Percentiles rank a stretch among this genome's conserved stretches.
Evolutionary conservation across 2,888 invertebrate genomes (phyloP).

Genomic region (Heliconius charithonia): DNA sequence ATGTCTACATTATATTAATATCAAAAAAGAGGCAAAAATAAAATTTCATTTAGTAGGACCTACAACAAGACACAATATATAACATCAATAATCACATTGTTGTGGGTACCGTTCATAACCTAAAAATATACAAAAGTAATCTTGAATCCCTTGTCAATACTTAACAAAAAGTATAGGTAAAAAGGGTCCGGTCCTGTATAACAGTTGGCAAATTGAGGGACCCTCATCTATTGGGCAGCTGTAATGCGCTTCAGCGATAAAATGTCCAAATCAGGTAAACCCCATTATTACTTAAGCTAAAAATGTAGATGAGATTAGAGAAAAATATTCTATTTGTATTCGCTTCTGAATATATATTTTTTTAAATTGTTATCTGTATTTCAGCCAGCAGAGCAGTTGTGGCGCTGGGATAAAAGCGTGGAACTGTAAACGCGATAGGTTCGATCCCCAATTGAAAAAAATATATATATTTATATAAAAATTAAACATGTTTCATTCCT

Average conservation of each 20-base stretch:
- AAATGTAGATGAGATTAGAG: neutral
- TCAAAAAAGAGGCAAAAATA: neutral
- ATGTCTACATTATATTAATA: too few species aligned
- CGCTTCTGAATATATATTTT: neutral
- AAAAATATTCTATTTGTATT: neutral
- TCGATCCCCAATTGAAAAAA: too few species aligned
- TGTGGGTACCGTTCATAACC: neutral
- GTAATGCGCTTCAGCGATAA: constrained; percentile 60
- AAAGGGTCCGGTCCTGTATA: constrained; percentile 52
- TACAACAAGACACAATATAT: neutral
- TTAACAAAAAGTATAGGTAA: constrained; percentile 28
- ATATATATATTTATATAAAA: too few species aligned
- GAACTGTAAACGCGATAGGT: too few species aligned
- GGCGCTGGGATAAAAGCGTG: too few species aligned
- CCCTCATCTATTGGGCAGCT: constrained; percentile 57
- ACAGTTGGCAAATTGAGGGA: constrained; percentile 67
- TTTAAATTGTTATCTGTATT: neutral
- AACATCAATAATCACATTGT: neutral
- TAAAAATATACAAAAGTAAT: constrained; percentile 14
- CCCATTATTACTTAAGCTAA: neutral
- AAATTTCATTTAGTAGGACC: too few species aligned
- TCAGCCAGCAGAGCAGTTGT: too few species aligned
- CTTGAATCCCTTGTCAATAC: constrained; percentile 32
- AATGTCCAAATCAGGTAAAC: constrained; percentile 52
- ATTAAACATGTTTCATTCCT: too few species aligned